Conservation (phyloP, 2,888 invertebrate genomes). For the Amblyjoppa fuscipennis region DNA sequence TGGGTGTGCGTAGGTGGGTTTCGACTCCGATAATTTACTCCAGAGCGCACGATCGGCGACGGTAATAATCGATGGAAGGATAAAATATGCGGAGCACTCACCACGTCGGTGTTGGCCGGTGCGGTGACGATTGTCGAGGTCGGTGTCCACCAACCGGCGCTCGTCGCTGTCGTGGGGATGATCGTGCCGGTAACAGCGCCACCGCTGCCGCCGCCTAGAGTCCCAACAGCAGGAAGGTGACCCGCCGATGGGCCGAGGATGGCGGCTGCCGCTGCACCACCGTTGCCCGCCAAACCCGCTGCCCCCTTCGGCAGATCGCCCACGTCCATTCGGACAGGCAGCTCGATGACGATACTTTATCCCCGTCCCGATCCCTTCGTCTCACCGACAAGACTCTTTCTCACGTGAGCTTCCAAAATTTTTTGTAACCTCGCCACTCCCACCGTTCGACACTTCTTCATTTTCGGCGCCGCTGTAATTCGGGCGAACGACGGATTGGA, state of each 20-base stretch:
- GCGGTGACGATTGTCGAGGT: slow-evolving; percentile 80
- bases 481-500: background rate
- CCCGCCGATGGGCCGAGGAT: slow-evolving; percentile 78
- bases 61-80: slow-evolving; percentile 6
- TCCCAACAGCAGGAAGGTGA: slow-evolving; percentile 62
- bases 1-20: background rate
- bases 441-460: slow-evolving; percentile 28
- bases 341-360: slow-evolving; percentile 46
- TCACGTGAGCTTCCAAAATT: slow-evolving; percentile 5
- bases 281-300: slow-evolving; percentile 79
- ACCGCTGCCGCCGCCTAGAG: slow-evolving; percentile 61
- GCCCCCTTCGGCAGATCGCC: slow-evolving; percentile 79
- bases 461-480: slow-evolving; percentile 21
- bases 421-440: slow-evolving; percentile 33
- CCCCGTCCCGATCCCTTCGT: slow-evolving; percentile 53
- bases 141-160: slow-evolving; percentile 83
- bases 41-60: background rate
- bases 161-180: slow-evolving; percentile 73
- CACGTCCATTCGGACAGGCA: slow-evolving; percentile 82
- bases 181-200: slow-evolving; percentile 74
- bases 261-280: slow-evolving; percentile 72
- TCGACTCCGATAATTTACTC: background rate
- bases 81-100: slow-evolving; percentile 70
- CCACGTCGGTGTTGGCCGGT: slow-evolving; percentile 83
- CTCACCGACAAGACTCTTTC: slow-evolving; percentile 32